phyloP scores from a whole-genome alignment of 2,888 invertebrate species.

The Campopleginae sp. region DNA sequence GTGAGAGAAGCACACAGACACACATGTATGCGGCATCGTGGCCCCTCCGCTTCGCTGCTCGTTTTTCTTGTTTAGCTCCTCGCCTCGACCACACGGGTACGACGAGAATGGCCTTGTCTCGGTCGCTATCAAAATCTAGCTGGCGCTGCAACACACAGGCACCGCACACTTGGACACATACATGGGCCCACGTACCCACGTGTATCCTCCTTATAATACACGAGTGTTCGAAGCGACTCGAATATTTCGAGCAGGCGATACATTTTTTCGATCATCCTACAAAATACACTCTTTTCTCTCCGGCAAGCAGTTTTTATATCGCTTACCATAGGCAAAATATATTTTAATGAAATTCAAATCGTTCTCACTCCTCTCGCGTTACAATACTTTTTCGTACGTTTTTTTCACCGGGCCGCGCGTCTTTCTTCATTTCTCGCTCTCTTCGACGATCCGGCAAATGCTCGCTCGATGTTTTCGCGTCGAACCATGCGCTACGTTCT shows the following conservation, averaged over 20 bases:
- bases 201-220: background rate
- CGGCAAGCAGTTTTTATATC: background rate
- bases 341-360: constrained; percentile 37
- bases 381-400: background rate
- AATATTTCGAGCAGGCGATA: constrained; percentile 34
- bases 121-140: constrained; percentile 74
- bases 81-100: constrained; percentile 45
- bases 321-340: constrained; percentile 9
- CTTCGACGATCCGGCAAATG: constrained; percentile 43
- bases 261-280: constrained; percentile 18
- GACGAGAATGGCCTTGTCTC: constrained; percentile 74
- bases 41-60: constrained; percentile 50
- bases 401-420: background rate
- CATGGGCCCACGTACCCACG: background rate
- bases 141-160: constrained; percentile 65
- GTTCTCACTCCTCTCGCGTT: constrained; percentile 27
- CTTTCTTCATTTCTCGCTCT: constrained; percentile 6
- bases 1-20: background rate
- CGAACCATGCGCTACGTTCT: constrained; percentile 56
- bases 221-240: constrained; percentile 19
- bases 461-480: constrained; percentile 68
- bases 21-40: background rate
- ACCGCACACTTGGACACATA: background rate
- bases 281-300: background rate
- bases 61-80: constrained; percentile 49